Evolutionary conservation across 1,140 invertebrate species (phyloP), one percentile per base, ranked within the genome.

Genomic region (Vollenhovia emeryi): DNA sequence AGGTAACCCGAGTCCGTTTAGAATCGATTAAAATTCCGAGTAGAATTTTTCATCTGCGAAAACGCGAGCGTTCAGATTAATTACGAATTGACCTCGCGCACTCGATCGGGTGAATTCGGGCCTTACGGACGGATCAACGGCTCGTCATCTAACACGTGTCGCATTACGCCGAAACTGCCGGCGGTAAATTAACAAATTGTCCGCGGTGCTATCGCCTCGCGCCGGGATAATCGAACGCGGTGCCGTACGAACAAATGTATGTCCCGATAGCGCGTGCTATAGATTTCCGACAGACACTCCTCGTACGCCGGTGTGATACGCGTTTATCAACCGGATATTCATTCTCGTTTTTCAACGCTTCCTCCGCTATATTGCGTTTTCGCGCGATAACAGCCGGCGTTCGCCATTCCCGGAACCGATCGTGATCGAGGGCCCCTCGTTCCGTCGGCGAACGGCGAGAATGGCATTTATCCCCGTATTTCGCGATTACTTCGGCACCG

Each of bases 241-340:
- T 45, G 40, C 13, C n/a, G n/a, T 13, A 52, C 78, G 30, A 82
- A 62, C 40, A 43, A 82, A 55, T 62, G 15, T 24, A 15, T 27
- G 18, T 73, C 55, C 21, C n/a, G 87, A 82, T 86, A 89, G 74
- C 84, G 86, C 86, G 86, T 86, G 87, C 84, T 82, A 18, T 36
- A 73, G 52, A 52, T 50, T 13, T 33, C 33, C 45, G 21, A 73
- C 8, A 15, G 21, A 9, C 50, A 15, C 24, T 13, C 43, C n/a
- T 18, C 57, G n/a, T 13, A 40, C 30, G 15, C n/a, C 43, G 36
- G 13, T 21, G 60, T 52, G 60, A 66, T 45, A 60, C 68, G 48
- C 85, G 71, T 83, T 89, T 86, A 86, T 87, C 71, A 57, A 55
- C 40, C 78, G 78, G 78, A 87, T 85, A 84, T 52, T 68, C 68